phyloP scores from a whole-genome alignment of 2,113 vertebrate genomes.

The Hippocampus barbouri region DNA sequence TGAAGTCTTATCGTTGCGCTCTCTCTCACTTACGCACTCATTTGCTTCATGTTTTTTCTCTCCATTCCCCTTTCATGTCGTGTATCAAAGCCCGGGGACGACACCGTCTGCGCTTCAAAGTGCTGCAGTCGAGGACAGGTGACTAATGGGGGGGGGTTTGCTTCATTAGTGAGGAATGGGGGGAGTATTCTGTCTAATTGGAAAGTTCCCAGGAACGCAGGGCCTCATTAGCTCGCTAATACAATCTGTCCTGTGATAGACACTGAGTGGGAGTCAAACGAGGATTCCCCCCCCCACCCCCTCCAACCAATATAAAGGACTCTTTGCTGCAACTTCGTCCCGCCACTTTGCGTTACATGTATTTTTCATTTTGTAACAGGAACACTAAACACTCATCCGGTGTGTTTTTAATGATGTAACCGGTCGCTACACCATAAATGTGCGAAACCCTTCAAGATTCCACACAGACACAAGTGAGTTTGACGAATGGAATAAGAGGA shows the following conservation, averaged over 20 bases:
- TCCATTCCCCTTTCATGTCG: constrained; percentile 48
- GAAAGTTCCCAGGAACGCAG: constrained; percentile 40
- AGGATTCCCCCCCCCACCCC: constrained; percentile 6
- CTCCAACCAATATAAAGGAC: neutral
- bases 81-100: constrained; percentile 48
- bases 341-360: neutral
- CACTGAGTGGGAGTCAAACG: neutral
- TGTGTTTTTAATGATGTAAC: no score
- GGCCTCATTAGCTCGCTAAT: constrained; percentile 50
- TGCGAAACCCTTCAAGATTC: no score
- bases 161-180: constrained; percentile 53
- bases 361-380: neutral
- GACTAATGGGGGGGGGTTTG: constrained; percentile 49
- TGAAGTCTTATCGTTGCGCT: constrained; percentile 25
- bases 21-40: neutral
- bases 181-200: constrained; percentile 45
- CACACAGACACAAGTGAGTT: no score
- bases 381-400: neutral
- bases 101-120: constrained; percentile 49
- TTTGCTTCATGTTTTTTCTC: neutral
- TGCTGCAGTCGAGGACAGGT: constrained; percentile 40
- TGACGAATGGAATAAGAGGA: no score
- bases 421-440: no score
- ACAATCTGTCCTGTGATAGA: constrained; percentile 23
- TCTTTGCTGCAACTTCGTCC: neutral